A percentile compares a stretch with the other conserved stretches of the same genome.
phyloP scores from a whole-genome alignment of 2,888 invertebrate species.

The Odontocerum albicorne region DNA sequence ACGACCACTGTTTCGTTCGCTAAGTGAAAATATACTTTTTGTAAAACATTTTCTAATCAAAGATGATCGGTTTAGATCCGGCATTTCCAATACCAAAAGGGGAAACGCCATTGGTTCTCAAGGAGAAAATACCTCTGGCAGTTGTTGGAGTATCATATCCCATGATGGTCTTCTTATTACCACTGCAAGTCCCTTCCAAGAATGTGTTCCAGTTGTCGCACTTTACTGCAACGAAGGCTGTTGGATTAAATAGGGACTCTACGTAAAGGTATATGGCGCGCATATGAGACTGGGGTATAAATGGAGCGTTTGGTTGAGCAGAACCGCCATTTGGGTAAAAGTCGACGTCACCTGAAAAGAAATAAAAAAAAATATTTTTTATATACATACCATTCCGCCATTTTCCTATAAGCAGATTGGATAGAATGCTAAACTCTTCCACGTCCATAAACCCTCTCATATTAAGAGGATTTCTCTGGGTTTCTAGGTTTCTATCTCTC shows the following conservation, averaged over 20 bases:
- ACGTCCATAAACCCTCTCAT: too few species aligned
- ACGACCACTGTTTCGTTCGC: too few species aligned
- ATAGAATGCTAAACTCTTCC: too few species aligned
- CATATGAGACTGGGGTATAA: conserved; percentile 50
- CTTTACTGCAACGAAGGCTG: conserved; percentile 42
- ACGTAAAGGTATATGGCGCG: conserved; percentile 45
- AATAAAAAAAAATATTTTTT: neutral
- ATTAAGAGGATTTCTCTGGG: too few species aligned
- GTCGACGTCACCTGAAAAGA: conserved; percentile 47
- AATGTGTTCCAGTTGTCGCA: conserved; percentile 45
- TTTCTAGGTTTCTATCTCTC: too few species aligned
- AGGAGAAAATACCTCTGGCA: conserved; percentile 43
- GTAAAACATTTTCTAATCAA: neutral
- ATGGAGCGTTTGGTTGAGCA: conserved; percentile 48
- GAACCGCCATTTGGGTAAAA: conserved; percentile 49
- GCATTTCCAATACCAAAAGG: conserved; percentile 41
- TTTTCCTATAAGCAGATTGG: too few species aligned
- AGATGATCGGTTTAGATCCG: neutral
- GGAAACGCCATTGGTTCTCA: conserved; percentile 42
- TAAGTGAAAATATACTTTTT: too few species aligned
- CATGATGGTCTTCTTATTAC: conserved; percentile 41
- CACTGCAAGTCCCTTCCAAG: conserved; percentile 31
- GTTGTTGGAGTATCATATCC: conserved; percentile 42
- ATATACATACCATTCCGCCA: too few species aligned
- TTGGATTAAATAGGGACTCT: conserved; percentile 42